These are phyloP conservation scores for Amphibalanus amphitrite DNA, from an alignment of 1,140 invertebrate species.

Conservation along the genomic window DNA sequence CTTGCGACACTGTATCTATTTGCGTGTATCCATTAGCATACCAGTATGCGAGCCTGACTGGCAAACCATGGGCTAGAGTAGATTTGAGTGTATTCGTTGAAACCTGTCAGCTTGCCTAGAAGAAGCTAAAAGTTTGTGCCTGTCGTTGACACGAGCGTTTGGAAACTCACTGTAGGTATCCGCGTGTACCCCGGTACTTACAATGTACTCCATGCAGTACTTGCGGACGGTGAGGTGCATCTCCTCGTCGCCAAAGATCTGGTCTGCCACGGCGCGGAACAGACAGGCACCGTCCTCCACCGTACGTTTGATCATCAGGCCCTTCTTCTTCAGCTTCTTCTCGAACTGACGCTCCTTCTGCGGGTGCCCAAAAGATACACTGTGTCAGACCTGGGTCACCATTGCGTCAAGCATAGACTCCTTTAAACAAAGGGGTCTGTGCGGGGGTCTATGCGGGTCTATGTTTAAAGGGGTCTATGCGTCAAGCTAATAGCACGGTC, in stretches of 20 bases:
- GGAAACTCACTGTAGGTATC: too few species aligned
- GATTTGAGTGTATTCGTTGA: too few species aligned
- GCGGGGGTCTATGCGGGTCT: background rate
- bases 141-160: too few species aligned
- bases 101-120: too few species aligned
- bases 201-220: conserved; percentile 86
- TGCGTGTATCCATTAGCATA: too few species aligned
- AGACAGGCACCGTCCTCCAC: conserved; percentile 84
- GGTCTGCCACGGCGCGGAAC: conserved; percentile 78
- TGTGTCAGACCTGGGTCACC: background rate
- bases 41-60: too few species aligned
- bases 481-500: background rate
- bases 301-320: conserved; percentile 72
- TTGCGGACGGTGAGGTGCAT: conserved; percentile 70
- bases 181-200: too few species aligned
- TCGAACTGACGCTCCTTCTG: conserved; percentile 46
- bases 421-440: background rate
- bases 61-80: too few species aligned
- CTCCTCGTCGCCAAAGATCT: conserved; percentile 84
- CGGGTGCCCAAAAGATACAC: conserved; percentile 21
- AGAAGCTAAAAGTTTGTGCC: too few species aligned
- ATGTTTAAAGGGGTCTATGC: background rate
- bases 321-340: conserved; percentile 50
- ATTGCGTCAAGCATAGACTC: background rate
- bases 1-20: too few species aligned